Conservation (phyloP, 1,140 invertebrate genomes). For the Frieseomelitta varia region DNA sequence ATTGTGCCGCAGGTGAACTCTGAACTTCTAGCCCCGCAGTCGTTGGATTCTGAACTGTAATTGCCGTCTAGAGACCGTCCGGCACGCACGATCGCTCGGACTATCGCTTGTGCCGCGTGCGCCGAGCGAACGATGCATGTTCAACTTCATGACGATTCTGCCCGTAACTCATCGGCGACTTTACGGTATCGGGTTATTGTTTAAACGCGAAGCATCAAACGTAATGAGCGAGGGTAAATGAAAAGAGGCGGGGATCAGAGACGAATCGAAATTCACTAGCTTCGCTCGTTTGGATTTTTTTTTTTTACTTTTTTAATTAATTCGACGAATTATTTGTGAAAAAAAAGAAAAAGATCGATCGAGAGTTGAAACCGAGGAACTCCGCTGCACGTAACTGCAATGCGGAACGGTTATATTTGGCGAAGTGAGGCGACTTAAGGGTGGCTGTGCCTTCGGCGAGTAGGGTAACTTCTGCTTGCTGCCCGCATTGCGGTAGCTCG, state of each 20-base stretch:
- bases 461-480: conserved; percentile 52
- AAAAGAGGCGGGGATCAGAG: not conserved
- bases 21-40: conserved; percentile 58
- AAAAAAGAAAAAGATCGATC: no score
- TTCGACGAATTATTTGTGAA: no score
- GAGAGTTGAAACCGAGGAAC: not conserved
- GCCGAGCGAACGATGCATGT: not conserved
- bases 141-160: not conserved
- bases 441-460: conserved; percentile 38
- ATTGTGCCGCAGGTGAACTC: conserved; percentile 64
- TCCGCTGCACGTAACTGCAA: conserved; percentile 51
- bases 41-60: conserved; percentile 47
- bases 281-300: no score
- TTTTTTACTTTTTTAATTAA: not conserved
- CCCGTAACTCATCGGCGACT: not conserved
- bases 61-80: conserved; percentile 24
- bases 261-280: not conserved
- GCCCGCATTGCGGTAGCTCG: conserved; percentile 64
- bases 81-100: conserved; percentile 35
- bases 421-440: conserved; percentile 48
- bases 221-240: no score
- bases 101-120: not conserved
- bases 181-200: not conserved
- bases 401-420: conserved; percentile 62
- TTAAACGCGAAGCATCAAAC: not conserved